Percentiles rank a stretch among this genome's conserved stretches.
Evolutionary conservation across 2,113 vertebrate species (phyloP).

Genomic region (Catagonus wagneri): DNA sequence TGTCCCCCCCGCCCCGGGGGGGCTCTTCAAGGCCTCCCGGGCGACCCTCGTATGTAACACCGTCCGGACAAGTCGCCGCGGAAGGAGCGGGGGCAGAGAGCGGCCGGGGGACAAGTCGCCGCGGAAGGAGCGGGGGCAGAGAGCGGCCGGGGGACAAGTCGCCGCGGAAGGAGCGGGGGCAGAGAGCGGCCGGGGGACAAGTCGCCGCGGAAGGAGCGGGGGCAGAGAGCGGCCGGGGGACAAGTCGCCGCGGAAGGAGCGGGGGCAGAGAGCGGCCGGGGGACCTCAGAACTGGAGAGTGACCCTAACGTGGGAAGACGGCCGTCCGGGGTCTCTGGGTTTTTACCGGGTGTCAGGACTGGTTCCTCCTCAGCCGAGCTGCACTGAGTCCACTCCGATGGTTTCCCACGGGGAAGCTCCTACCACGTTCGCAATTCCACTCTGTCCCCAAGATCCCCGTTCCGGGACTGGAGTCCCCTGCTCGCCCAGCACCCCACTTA

Average conservation of each 20-base stretch:
- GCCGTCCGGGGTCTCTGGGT: too few species aligned
- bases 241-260: neutral
- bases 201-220: neutral
- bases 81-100: neutral
- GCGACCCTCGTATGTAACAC: neutral
- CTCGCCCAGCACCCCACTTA: neutral
- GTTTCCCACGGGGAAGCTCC: neutral
- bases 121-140: neutral
- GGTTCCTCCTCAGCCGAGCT: neutral
- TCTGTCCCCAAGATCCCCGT: neutral
- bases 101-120: neutral
- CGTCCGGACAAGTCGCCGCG: neutral
- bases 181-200: neutral
- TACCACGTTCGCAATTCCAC: neutral
- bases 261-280: too few species aligned
- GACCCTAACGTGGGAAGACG: neutral
- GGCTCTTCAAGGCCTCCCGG: neutral
- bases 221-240: neutral
- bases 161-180: neutral
- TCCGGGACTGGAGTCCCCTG: accelerated
- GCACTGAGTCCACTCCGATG: neutral
- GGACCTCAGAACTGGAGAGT: neutral
- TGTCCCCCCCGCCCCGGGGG: neutral
- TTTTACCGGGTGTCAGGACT: neutral
- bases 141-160: neutral